Percentiles rank a stretch among this genome's conserved stretches.
phyloP scores from a whole-genome alignment of 2,888 invertebrate genomes.

The Melangyna quadrimaculata region DNA sequence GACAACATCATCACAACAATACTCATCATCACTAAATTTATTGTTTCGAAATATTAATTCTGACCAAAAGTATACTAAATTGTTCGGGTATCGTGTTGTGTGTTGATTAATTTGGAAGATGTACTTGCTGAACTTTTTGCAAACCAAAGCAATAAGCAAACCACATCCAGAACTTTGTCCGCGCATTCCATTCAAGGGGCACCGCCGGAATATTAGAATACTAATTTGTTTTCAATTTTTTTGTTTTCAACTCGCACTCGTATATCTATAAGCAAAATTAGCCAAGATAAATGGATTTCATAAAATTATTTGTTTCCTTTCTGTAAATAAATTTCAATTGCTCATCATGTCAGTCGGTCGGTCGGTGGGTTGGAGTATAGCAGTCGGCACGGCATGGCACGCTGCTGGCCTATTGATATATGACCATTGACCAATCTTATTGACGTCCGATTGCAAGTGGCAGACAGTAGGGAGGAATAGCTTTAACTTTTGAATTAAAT shows the following conservation, averaged over 20 bases:
- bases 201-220: slow-evolving; percentile 12
- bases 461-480: not conserved
- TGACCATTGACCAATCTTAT: not conserved
- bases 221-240: slow-evolving; percentile 41
- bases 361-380: not conserved
- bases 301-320: slow-evolving; percentile 57
- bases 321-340: slow-evolving; percentile 65
- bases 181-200: not conserved
- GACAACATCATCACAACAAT: slow-evolving; percentile 28
- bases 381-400: not conserved
- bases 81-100: too few relatives aligned
- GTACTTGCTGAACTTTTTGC: not conserved
- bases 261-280: slow-evolving; percentile 31
- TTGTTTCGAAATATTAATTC: slow-evolving; percentile 51
- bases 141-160: slow-evolving; percentile 6
- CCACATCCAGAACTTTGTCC: slow-evolving; percentile 15
- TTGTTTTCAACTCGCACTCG: too few relatives aligned
- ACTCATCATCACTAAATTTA: slow-evolving; percentile 54
- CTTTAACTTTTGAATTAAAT: not conserved
- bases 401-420: slow-evolving; percentile 9
- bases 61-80: slow-evolving; percentile 20
- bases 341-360: not conserved
- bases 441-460: not conserved
- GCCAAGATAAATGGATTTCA: slow-evolving; percentile 62
- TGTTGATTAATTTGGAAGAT: not conserved